A percentile compares a stretch with the other conserved stretches of the same genome.
These are phyloP conservation scores for Acleris emargana DNA, from an alignment of 2,888 invertebrate genomes.

Conservation along the genomic window DNA sequence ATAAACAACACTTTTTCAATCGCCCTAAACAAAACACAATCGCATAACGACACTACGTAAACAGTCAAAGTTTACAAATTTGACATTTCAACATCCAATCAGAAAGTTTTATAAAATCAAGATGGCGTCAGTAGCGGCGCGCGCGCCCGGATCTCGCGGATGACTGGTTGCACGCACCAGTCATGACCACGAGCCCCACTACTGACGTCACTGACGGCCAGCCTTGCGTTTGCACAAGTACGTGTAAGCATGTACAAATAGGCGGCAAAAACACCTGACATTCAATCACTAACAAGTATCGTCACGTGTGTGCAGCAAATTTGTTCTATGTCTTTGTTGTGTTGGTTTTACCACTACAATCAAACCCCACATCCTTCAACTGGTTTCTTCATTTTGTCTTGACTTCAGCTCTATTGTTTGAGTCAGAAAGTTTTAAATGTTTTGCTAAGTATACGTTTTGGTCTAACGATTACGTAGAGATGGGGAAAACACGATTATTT, in stretches of 20 bases:
- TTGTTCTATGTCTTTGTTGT: too few relatives aligned
- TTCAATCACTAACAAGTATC: too few relatives aligned
- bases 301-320: too few relatives aligned
- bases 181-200: slow-evolving; percentile 48
- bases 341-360: too few relatives aligned
- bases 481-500: slow-evolving; percentile 66
- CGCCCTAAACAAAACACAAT: not conserved
- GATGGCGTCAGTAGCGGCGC: slow-evolving; percentile 54
- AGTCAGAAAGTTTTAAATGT: slow-evolving; percentile 42
- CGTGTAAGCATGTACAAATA: too few relatives aligned
- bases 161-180: slow-evolving; percentile 66
- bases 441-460: slow-evolving; percentile 42
- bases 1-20: not conserved
- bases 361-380: too few relatives aligned
- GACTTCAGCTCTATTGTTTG: slow-evolving; percentile 43
- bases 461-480: slow-evolving; percentile 60
- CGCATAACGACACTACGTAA: not conserved
- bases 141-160: slow-evolving; percentile 66
- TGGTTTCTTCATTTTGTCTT: too few relatives aligned
- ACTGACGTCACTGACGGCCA: slow-evolving; percentile 22
- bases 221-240: not conserved
- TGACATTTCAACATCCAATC: slow-evolving; percentile 17
- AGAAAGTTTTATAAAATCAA: slow-evolving; percentile 46
- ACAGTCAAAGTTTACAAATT: not conserved
- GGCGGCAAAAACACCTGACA: slow-evolving; percentile 27